These are phyloP conservation scores for Lasiurus cinereus DNA, from an alignment of 2,113 vertebrate genomes.

Conservation along the genomic window DNA sequence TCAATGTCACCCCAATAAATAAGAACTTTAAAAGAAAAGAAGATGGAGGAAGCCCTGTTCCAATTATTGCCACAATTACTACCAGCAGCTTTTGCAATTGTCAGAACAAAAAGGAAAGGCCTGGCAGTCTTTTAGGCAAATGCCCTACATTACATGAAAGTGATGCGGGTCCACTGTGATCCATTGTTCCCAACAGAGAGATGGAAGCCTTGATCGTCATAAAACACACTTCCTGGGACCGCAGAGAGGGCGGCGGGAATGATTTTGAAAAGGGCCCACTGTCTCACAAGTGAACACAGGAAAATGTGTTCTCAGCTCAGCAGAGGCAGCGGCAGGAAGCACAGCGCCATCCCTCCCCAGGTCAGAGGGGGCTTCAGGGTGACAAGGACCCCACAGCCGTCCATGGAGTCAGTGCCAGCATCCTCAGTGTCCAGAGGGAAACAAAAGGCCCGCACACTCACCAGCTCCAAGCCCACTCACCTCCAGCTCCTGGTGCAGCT, in stretches of 20 bases:
- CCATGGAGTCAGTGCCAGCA: neutral
- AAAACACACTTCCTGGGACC: neutral
- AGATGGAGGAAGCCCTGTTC: constrained; percentile 34
- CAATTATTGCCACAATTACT: constrained; percentile 55
- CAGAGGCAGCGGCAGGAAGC: too few species aligned
- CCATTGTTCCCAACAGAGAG: constrained; percentile 57
- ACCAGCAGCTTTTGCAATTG: constrained; percentile 59
- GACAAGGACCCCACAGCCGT: rapidly evolving
- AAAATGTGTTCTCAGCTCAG: rapidly evolving
- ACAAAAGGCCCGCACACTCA: rapidly evolving
- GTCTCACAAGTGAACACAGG: neutral
- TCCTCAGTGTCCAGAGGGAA: too few species aligned
- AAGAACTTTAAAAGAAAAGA: neutral
- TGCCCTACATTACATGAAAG: constrained; percentile 78
- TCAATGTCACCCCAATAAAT: too few species aligned
- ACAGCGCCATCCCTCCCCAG: neutral
- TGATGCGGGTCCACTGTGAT: neutral
- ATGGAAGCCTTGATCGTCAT: constrained; percentile 57
- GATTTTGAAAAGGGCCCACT: neutral
- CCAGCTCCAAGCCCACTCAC: constrained; percentile 77
- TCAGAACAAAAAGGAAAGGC: constrained; percentile 69
- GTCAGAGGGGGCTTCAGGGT: neutral
- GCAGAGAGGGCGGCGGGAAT: neutral
- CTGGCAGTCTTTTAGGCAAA: constrained; percentile 73
- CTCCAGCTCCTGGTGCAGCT: constrained; percentile 80